phyloP scores from a whole-genome alignment of 2,113 vertebrate species.

The Chaetorhynchus papuensis region DNA sequence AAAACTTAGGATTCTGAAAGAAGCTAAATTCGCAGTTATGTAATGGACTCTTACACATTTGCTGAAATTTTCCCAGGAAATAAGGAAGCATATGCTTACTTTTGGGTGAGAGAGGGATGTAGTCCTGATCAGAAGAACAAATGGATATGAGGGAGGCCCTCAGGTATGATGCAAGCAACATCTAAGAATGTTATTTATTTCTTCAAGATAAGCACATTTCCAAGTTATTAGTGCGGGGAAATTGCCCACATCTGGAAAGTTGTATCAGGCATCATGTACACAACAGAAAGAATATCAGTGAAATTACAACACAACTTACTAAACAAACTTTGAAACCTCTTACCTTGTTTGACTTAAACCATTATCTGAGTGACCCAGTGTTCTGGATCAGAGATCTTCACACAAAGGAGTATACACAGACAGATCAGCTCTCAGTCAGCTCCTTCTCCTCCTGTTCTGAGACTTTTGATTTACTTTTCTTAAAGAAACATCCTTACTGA shows the following conservation, averaged over 20 bases:
- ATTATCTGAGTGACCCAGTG: neutral
- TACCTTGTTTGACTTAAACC: neutral
- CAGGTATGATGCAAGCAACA: neutral
- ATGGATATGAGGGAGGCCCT: neutral
- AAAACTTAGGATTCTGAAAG: neutral
- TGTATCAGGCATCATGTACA: neutral
- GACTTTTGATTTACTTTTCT: neutral
- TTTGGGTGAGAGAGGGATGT: neutral
- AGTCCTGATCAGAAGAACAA: neutral
- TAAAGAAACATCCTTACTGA: neutral
- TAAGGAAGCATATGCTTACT: neutral
- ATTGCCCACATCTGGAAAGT: neutral
- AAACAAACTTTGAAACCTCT: neutral
- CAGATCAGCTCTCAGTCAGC: neutral
- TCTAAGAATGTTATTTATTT: neutral
- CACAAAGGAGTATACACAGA: neutral
- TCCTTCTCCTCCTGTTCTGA: neutral
- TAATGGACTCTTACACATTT: neutral
- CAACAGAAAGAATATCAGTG: neutral
- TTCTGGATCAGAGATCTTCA: neutral
- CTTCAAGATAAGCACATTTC: neutral
- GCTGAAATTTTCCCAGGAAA: neutral
- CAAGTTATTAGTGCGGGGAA: neutral
- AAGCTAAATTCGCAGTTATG: neutral
- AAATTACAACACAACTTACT: neutral